These are phyloP conservation scores for Conus betulinus DNA, from an alignment of 1,140 invertebrate genomes.

Conservation along the genomic window DNA sequence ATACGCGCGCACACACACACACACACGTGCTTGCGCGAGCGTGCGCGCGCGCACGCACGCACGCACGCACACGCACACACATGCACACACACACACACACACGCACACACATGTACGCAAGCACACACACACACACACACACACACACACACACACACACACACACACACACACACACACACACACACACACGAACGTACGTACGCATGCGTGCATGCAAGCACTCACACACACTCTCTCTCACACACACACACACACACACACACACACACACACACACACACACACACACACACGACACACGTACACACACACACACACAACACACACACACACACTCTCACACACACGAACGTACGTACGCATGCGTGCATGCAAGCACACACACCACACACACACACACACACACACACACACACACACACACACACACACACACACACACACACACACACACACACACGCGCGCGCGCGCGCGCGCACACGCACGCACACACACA, in stretches of 20 bases:
- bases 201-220: background rate
- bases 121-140: background rate
- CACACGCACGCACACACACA: too few relatives aligned
- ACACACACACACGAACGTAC: background rate
- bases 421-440: too few relatives aligned
- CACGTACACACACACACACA: too few relatives aligned
- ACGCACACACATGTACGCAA: background rate
- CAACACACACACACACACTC: too few relatives aligned
- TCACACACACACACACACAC: slow-evolving; percentile 1
- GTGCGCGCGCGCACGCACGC: background rate
- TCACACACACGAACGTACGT: too few relatives aligned
- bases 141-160: background rate
- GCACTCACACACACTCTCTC: background rate
- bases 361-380: too few relatives aligned
- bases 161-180: slow-evolving; percentile 10
- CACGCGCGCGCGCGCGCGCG: too few relatives aligned
- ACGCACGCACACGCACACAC: background rate
- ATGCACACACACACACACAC: background rate
- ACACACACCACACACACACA: too few relatives aligned
- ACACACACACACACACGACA: background rate
- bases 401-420: too few relatives aligned
- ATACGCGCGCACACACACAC: background rate
- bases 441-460: too few relatives aligned
- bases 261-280: background rate
- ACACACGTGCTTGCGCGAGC: background rate